Conservation (phyloP, 2,888 invertebrate genomes). For the Epinotia bilunana region DNA sequence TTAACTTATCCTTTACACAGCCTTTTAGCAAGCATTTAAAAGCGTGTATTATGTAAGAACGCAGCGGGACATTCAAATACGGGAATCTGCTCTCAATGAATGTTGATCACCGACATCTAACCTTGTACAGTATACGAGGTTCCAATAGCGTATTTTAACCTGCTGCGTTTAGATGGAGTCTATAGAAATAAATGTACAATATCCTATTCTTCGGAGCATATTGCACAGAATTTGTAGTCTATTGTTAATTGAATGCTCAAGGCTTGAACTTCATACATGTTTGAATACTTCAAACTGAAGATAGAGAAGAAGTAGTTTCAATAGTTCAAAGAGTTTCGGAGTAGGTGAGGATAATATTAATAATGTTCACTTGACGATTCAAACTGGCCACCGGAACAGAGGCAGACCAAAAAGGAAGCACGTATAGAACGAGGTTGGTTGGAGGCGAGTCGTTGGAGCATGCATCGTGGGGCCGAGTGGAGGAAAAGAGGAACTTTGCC, state of each 20-base stretch:
- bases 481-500: no score
- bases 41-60: conserved; percentile 12
- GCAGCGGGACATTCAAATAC: neutral
- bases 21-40: conserved; percentile 22
- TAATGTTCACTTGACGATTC: no score
- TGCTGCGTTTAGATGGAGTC: neutral
- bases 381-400: no score
- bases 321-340: neutral
- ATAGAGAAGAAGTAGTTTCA: neutral
- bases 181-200: neutral
- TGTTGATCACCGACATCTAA: conserved; percentile 4
- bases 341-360: neutral
- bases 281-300: neutral
- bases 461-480: no score
- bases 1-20: conserved; percentile 48
- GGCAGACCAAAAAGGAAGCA: no score
- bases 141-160: neutral
- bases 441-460: no score
- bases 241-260: conserved; percentile 1
- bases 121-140: conserved; percentile 8
- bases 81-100: conserved; percentile 9
- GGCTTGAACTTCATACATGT: neutral
- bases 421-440: no score
- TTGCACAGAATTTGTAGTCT: neutral
- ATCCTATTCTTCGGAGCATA: neutral